phyloP scores from a whole-genome alignment of 2,888 invertebrate genomes.

The Melanargia galathea region DNA sequence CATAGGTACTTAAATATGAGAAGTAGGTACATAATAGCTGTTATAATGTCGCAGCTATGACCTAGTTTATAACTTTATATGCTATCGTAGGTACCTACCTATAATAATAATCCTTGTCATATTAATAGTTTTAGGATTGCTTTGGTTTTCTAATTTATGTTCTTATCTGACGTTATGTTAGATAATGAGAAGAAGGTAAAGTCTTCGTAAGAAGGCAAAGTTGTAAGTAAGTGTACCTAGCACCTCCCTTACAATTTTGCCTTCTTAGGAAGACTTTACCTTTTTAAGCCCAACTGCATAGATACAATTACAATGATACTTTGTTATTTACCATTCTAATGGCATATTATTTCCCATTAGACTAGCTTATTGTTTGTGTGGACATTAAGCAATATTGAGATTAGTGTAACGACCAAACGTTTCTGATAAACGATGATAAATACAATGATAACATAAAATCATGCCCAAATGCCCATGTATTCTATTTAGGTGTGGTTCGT shows the following conservation, averaged over 20 bases:
- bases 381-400: not conserved
- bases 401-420: constrained; percentile 1
- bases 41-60: not conserved
- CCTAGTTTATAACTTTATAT: not conserved
- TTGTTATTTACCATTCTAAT: not conserved
- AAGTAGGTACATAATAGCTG: too few species aligned
- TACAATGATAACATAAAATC: not conserved
- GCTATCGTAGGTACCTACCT: too few species aligned
- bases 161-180: too few species aligned
- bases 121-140: too few species aligned
- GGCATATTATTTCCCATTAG: not conserved
- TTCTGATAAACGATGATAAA: constrained; percentile 9
- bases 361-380: constrained; percentile 1
- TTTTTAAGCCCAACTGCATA: too few species aligned
- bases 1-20: not conserved
- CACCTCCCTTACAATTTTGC: too few species aligned
- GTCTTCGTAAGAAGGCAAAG: too few species aligned
- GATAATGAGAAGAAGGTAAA: too few species aligned
- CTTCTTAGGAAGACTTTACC: too few species aligned
- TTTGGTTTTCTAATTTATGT: too few species aligned
- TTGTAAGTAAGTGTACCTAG: too few species aligned
- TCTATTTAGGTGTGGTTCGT: constrained; percentile 8
- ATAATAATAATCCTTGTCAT: too few species aligned
- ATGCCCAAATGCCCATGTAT: not conserved
- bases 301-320: not conserved